These are phyloP conservation scores for Gnathonemus longibarbis DNA, from an alignment of 2,113 vertebrate species.

Conservation along the genomic window DNA sequence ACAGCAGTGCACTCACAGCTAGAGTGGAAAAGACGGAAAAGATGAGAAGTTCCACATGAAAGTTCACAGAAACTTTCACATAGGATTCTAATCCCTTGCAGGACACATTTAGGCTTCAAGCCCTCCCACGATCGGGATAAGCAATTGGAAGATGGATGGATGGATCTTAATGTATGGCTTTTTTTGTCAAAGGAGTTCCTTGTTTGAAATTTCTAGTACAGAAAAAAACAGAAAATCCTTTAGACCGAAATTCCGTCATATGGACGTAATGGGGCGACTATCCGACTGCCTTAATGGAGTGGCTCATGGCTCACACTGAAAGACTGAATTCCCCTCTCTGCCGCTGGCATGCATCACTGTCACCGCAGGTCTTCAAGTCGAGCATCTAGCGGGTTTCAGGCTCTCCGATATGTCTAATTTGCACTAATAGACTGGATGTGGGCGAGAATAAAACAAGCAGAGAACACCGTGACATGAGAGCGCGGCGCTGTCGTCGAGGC, in stretches of 20 bases:
- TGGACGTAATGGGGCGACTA: background rate
- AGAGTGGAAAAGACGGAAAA: background rate
- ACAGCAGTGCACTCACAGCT: background rate
- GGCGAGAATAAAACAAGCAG: background rate
- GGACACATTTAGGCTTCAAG: background rate
- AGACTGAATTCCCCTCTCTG: background rate
- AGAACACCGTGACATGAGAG: background rate
- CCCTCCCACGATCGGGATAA: background rate
- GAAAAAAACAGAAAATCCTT: background rate
- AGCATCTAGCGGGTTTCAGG: background rate
- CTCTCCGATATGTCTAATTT: slow-evolving; percentile 4
- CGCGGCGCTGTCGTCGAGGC: too few relatives aligned
- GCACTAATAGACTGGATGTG: background rate
- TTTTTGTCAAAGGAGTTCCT: background rate
- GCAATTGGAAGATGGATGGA: background rate
- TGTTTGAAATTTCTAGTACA: background rate
- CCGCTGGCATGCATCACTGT: background rate
- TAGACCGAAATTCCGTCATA: background rate
- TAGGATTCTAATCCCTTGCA: background rate
- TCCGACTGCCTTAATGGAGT: background rate
- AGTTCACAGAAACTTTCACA: background rate
- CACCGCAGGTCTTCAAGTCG: background rate
- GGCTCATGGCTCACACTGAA: background rate
- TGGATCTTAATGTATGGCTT: background rate
- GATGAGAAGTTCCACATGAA: background rate